Base-by-base conservation (phyloP, 2,113 vertebrate species). In the Lamprologus tigripictilis region DNA sequence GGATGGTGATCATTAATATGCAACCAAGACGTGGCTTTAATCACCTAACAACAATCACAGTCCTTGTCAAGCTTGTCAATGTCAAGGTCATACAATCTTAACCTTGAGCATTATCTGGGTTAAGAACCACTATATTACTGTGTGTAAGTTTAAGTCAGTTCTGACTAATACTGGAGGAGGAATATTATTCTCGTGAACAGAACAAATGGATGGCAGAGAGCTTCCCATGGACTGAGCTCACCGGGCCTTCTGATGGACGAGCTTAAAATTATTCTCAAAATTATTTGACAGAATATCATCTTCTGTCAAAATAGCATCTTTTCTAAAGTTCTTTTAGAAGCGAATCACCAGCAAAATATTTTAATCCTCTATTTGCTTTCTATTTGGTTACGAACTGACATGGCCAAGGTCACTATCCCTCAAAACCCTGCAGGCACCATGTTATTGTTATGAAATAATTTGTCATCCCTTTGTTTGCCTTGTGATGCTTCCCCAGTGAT, bases 1-100 rank as follows among this genome's bases (percentile, higher is more conserved):
- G 54, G 61, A 83, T 4, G 0, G 14, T 78, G 57, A 89, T 91
- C 90, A 92, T 88, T 81, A 93, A 92, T 93, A 94, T 91, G 80
- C 93, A 84, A 94, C 90, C 40, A 17, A 66, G 51, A 84, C 78
- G 9, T 10, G 47, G 9, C 9, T 81, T 86, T 92, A 92, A 94
- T 91, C 79, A 71, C 68, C 87, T 71, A 83, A 86, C 87, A 58
- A 85, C 61, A 88, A 78, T 68, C 63, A 68, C 35, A 68, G 7
- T 3, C 31, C 16, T 63, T 63, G 58, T 63, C 61, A 37, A 68
- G 19, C 19, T 68, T 37, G 10, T 21, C 7, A 68, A 21, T 13
- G 33, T 68, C 61, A 68, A 68, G 19, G 61, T 68, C 61, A 37
- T 40, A 40, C 11, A 68, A 23, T 40, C 63, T 68, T 68, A 21